Conservation (phyloP, 1,140 invertebrate species). For the Berghia stephanieae region DNA sequence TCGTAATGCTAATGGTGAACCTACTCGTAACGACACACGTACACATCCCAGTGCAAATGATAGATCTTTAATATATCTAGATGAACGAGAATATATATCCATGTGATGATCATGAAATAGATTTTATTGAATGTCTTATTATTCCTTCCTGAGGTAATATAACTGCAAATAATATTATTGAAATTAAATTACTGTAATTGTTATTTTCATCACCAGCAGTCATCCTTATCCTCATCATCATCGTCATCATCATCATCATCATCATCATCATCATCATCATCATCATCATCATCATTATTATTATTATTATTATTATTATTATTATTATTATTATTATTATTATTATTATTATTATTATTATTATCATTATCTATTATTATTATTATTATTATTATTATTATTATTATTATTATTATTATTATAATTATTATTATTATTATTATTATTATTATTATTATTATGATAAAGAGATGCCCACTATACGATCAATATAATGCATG, state of each 20-base stretch:
- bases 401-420: not conserved
- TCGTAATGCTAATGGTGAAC: too few relatives aligned
- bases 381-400: not conserved
- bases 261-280: conserved; percentile 22
- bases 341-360: not conserved
- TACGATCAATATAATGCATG: not conserved
- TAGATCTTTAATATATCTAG: too few relatives aligned
- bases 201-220: too few relatives aligned
- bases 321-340: not conserved
- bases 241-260: conserved; percentile 20
- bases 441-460: not conserved
- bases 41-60: too few relatives aligned
- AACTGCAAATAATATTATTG: too few relatives aligned
- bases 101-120: too few relatives aligned
- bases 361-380: not conserved
- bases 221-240: conserved; percentile 10
- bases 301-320: not conserved
- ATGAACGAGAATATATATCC: too few relatives aligned
- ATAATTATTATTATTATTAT: conserved; percentile 1
- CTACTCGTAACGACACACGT: too few relatives aligned
- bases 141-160: too few relatives aligned
- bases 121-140: too few relatives aligned
- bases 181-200: too few relatives aligned
- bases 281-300: conserved; percentile 19
- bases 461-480: not conserved